Conservation (phyloP, 2,888 invertebrate genomes). For the Chymomyza amoena region DNA sequence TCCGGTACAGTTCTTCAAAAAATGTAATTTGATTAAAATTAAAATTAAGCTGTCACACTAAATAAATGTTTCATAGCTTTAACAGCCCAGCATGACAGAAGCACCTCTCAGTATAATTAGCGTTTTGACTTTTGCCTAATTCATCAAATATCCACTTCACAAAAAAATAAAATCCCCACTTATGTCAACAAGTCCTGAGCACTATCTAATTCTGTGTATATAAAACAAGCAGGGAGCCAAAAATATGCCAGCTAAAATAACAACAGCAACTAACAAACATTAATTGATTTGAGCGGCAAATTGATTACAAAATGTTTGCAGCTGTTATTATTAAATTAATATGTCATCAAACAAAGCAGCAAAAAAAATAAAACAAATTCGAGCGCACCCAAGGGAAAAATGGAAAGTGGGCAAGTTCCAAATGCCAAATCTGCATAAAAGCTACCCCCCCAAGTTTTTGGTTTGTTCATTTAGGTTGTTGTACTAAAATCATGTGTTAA, state of each 20-base stretch:
- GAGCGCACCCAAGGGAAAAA: not conserved
- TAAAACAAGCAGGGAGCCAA: not conserved
- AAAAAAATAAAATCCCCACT: not conserved
- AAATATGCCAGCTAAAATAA: not conserved
- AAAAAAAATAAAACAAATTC: conserved; percentile 30
- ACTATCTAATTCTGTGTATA: not conserved
- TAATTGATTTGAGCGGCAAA: conserved; percentile 61
- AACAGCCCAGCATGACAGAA: no score
- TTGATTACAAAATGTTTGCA: conserved; percentile 71
- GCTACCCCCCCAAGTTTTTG: conserved; percentile 33
- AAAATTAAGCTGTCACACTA: no score
- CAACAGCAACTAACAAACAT: conserved; percentile 31
- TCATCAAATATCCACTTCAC: not conserved
- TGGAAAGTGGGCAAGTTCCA: no score
- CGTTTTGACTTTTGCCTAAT: not conserved
- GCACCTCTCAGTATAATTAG: no score
- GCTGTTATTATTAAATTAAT: conserved; percentile 72
- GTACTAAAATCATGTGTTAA: conserved; percentile 39
- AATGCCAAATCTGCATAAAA: conserved; percentile 62
- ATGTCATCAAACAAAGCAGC: conserved; percentile 63
- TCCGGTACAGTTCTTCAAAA: no score
- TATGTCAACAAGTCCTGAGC: conserved; percentile 2
- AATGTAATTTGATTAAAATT: no score
- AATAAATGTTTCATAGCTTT: no score
- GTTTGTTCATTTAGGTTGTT: conserved; percentile 19